A percentile compares a stretch with the other conserved stretches of the same genome.
Evolutionary conservation across 2,888 invertebrate species (phyloP).

Genomic region (Patella caerulea): DNA sequence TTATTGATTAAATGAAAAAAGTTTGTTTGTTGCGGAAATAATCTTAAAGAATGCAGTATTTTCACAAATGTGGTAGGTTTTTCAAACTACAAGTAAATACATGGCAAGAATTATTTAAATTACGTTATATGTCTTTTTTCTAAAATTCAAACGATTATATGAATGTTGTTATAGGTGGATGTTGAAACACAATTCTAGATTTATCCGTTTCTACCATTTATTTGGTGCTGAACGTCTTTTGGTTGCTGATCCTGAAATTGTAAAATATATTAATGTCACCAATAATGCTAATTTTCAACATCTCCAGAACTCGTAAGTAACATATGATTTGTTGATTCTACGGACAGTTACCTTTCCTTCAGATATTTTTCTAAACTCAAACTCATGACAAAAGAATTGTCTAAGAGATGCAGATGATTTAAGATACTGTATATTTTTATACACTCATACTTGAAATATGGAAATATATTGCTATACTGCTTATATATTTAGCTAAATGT

Average conservation of each 20-base stretch:
- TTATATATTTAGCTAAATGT: too few relatives aligned
- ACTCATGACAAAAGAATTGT: too few relatives aligned
- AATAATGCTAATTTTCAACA: slow-evolving; percentile 57
- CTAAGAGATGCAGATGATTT: too few relatives aligned
- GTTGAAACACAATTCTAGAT: slow-evolving; percentile 44
- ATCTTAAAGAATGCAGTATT: not conserved
- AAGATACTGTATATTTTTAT: too few relatives aligned
- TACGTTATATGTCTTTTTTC: not conserved
- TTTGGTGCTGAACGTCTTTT: slow-evolving; percentile 55
- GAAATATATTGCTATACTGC: too few relatives aligned
- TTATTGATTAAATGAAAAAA: too few relatives aligned
- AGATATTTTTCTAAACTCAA: too few relatives aligned
- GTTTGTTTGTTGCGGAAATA: not conserved
- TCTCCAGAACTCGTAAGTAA: slow-evolving; percentile 9
- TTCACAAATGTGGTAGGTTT: not conserved
- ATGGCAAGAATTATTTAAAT: not conserved
- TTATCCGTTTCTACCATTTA: slow-evolving; percentile 58
- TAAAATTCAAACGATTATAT: too few relatives aligned
- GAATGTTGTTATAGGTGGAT: slow-evolving; percentile 48
- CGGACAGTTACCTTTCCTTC: too few relatives aligned
- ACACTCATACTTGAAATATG: too few relatives aligned
- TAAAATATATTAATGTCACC: slow-evolving; percentile 56
- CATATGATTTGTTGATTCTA: too few relatives aligned
- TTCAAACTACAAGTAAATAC: not conserved
- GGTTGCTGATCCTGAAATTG: slow-evolving; percentile 58